phyloP scores from a whole-genome alignment of 1,140 invertebrate species.

The Popillia japonica region DNA sequence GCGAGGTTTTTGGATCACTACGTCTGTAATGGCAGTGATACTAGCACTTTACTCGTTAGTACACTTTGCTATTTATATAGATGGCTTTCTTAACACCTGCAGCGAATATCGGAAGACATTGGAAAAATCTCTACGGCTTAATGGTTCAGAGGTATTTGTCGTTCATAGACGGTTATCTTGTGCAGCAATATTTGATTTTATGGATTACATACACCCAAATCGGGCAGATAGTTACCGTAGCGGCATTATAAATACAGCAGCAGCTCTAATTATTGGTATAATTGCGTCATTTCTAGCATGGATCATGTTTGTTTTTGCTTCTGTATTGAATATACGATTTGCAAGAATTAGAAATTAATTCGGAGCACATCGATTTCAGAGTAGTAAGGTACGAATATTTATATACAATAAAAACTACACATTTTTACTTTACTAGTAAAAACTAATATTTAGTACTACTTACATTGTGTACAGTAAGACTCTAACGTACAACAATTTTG shows the following conservation, averaged over 20 bases:
- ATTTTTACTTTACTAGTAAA: too few relatives aligned
- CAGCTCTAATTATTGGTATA: slow-evolving; percentile 63
- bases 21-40: slow-evolving; percentile 59
- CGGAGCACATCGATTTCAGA: too few relatives aligned
- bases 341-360: slow-evolving; percentile 47
- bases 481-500: too few relatives aligned
- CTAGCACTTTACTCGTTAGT: slow-evolving; percentile 62
- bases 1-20: slow-evolving; percentile 62
- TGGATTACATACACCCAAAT: slow-evolving; percentile 69
- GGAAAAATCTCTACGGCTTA: slow-evolving; percentile 59
- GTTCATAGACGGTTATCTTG: slow-evolving; percentile 65
- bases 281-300: slow-evolving; percentile 61
- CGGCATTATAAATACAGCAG: slow-evolving; percentile 63
- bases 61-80: slow-evolving; percentile 62
- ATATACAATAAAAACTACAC: too few relatives aligned
- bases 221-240: slow-evolving; percentile 59
- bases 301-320: slow-evolving; percentile 57
- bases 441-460: background rate
- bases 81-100: slow-evolving; percentile 66
- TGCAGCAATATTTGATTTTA: slow-evolving; percentile 66
- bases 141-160: slow-evolving; percentile 61
- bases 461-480: background rate
- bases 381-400: too few relatives aligned
- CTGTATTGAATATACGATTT: slow-evolving; percentile 60
- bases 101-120: slow-evolving; percentile 63